phyloP scores from a whole-genome alignment of 1,140 invertebrate genomes.

The Orussus abietinus region DNA sequence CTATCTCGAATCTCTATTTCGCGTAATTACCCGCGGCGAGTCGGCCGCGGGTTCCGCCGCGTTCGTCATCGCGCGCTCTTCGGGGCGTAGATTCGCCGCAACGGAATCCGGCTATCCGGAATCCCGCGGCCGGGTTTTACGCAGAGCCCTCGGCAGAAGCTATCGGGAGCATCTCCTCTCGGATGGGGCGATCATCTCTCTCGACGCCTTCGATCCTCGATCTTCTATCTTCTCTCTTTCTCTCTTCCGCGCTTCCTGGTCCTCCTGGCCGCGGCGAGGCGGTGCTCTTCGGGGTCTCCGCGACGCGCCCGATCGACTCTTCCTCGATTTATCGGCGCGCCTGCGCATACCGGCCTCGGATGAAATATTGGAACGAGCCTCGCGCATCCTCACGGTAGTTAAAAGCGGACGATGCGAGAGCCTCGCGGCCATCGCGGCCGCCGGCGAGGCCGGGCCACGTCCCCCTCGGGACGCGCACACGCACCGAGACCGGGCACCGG shows the following conservation, averaged over 20 bases:
- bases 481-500: slow-evolving; percentile 15
- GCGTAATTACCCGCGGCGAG: slow-evolving; percentile 29
- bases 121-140: too few relatives aligned
- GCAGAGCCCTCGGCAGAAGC: too few relatives aligned
- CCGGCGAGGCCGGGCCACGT: neutral
- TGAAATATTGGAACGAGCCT: slow-evolving; percentile 36
- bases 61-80: too few relatives aligned
- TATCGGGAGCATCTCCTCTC: too few relatives aligned
- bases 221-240: too few relatives aligned
- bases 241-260: too few relatives aligned
- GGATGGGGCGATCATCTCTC: too few relatives aligned
- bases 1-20: slow-evolving; percentile 39
- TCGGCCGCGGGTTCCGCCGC: neutral
- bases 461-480: slow-evolving; percentile 7
- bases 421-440: slow-evolving; percentile 2
- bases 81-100: too few relatives aligned
- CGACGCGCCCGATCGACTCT: slow-evolving; percentile 25
- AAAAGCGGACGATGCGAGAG: slow-evolving; percentile 6
- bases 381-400: slow-evolving; percentile 34
- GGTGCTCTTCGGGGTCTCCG: too few relatives aligned
- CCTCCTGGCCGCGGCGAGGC: too few relatives aligned
- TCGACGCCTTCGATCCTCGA: too few relatives aligned
- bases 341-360: slow-evolving; percentile 21
- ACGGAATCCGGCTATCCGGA: too few relatives aligned
- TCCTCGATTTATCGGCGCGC: slow-evolving; percentile 16